A percentile compares a stretch with the other conserved stretches of the same genome.
These are phyloP conservation scores for Stegodyphus dumicola DNA, from an alignment of 1,140 invertebrate species.

Conservation along the genomic window DNA sequence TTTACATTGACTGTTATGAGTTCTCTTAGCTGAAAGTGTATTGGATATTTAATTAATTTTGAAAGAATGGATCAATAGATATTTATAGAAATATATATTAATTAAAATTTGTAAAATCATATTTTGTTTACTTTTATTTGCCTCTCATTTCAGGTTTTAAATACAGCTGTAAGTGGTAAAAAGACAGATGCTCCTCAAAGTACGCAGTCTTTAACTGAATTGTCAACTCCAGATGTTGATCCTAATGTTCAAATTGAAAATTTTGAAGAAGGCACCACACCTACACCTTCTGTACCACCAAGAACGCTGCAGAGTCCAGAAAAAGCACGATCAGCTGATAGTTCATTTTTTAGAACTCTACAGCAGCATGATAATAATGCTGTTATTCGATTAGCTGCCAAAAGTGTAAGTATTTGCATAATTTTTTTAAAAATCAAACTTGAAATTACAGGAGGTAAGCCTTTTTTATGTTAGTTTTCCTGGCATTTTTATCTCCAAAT, in stretches of 20 bases:
- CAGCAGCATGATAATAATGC: constrained; percentile 38
- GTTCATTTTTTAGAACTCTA: constrained; percentile 47
- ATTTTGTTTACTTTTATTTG: neutral
- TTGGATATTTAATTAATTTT: too few relatives aligned
- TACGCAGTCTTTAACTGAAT: constrained; percentile 58
- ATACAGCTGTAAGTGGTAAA: constrained; percentile 69
- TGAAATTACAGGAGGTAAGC: too few relatives aligned
- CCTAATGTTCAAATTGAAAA: constrained; percentile 79
- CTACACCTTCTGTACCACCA: constrained; percentile 28
- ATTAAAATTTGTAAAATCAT: neutral
- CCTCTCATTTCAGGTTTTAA: constrained; percentile 67
- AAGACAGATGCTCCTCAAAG: constrained; percentile 61
- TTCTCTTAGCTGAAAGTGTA: too few relatives aligned
- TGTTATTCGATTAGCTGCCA: constrained; percentile 75
- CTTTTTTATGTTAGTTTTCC: too few relatives aligned
- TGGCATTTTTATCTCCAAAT: too few relatives aligned
- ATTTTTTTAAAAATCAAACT: neutral
- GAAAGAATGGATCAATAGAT: too few relatives aligned
- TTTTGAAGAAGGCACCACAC: constrained; percentile 67
- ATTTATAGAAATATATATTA: too few relatives aligned
- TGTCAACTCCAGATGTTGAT: constrained; percentile 74
- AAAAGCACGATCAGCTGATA: constrained; percentile 50
- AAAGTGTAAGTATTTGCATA: constrained; percentile 70
- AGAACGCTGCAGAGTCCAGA: constrained; percentile 43
- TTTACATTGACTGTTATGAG: too few relatives aligned